Evolutionary conservation across 2,113 vertebrate species (phyloP), one percentile per base, ranked within the genome.

Genomic region (Symphodus melops): DNA sequence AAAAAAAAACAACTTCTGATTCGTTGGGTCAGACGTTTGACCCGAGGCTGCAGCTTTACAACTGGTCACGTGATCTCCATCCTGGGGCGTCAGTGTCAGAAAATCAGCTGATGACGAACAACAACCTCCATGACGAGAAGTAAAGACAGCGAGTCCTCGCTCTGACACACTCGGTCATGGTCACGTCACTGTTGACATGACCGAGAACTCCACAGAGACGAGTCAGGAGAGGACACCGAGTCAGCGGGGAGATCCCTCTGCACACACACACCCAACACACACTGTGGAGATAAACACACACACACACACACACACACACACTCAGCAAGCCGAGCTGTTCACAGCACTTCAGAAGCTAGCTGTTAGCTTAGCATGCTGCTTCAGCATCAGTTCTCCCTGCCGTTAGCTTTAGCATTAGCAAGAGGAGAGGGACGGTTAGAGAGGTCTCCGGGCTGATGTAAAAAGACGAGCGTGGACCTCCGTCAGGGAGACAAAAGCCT

Each of bases 1-100:
- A 25, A 25, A 25, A 25, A 25, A 25, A 25, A 12, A 36, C 12
- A 64, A 72, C n/a, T 25, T 42, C 3, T 7, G 33, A 66, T 61
- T 65, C 5, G 56, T 46, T 65, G 42, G 46, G 70, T 37, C 55
- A 48, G 51, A 13, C 49, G 42, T 51, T 44, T 66, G 48, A 58
- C 20, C 70, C 54, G 25, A 51, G 33, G 48, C 60, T 51, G 20
- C 21, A 42, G 25, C 44, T 37, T 46, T 59, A 53, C 49, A 64
- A 51, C 4, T 46, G 52, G 33, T 81, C 73, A 82, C 53, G 68
- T 86, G 41, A 79, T 76, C 60, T 82, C 79, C 72, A 86, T 82
- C 59, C 12, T 76, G 48, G 6, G 53, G 8, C n/a, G 9, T 25
- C 44, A 17, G 59, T 17, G 12, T 11, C 39, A 28, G 16, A 7